A percentile compares a stretch with the other conserved stretches of the same genome.
These are phyloP conservation scores for Macquaria australasica DNA, from an alignment of 2,113 vertebrate genomes.

Conservation along the genomic window DNA sequence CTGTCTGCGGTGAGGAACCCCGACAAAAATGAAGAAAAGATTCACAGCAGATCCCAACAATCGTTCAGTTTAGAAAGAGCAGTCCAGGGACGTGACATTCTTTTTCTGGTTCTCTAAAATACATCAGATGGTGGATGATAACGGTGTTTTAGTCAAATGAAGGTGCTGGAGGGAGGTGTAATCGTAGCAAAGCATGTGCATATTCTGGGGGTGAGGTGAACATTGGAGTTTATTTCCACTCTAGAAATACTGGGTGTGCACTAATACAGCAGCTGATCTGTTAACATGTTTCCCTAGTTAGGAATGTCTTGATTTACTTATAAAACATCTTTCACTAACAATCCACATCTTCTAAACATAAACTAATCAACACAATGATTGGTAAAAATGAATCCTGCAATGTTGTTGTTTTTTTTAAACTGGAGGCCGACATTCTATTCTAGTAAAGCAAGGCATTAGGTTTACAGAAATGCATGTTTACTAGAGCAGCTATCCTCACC, in stretches of 20 bases:
- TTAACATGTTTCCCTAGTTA: constrained; percentile 90
- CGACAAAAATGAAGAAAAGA: constrained; percentile 48
- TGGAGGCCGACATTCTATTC: constrained; percentile 92
- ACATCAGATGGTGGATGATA: constrained; percentile 72
- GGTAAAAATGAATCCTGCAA: constrained; percentile 94
- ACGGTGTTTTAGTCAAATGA: constrained; percentile 65
- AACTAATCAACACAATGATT: constrained; percentile 94
- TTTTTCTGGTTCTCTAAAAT: constrained; percentile 89
- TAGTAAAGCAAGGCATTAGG: constrained; percentile 92
- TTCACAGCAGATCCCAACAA: constrained; percentile 73
- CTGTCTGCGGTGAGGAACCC: constrained; percentile 40
- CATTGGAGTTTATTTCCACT: constrained; percentile 88
- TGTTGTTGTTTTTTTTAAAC: constrained; percentile 84
- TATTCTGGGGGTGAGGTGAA: constrained; percentile 84
- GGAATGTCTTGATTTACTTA: constrained; percentile 98
- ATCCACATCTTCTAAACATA: constrained; percentile 94
- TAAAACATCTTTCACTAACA: constrained; percentile 85
- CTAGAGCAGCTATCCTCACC: constrained; percentile 97
- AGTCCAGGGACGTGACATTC: constrained; percentile 92
- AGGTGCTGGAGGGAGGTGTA: constrained; percentile 68
- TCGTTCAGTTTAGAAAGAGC: constrained; percentile 84
- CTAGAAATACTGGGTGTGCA: constrained; percentile 90
- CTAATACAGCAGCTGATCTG: constrained; percentile 98
- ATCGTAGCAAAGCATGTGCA: constrained; percentile 77
- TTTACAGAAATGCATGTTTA: constrained; percentile 92